Evolutionary conservation across 2,113 vertebrate species (phyloP).

Genomic region (Mionectes macconnelli): DNA sequence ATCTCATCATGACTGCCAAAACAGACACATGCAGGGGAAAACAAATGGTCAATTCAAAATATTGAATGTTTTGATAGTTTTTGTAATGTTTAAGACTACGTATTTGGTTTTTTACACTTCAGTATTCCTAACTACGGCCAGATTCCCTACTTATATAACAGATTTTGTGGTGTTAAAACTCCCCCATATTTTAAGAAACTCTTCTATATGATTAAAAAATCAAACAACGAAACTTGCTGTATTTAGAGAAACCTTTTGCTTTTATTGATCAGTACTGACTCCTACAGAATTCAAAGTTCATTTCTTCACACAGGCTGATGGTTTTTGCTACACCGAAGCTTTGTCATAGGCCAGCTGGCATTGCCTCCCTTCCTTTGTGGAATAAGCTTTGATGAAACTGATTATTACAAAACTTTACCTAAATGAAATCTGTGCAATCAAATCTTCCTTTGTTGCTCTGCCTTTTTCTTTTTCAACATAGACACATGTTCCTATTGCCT

Average conservation of each 20-base stretch:
- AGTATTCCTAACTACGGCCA: conserved; percentile 68
- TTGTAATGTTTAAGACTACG: conserved; percentile 68
- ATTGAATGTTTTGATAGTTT: conserved; percentile 76
- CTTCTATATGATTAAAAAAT: conserved; percentile 61
- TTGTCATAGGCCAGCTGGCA: conserved; percentile 45
- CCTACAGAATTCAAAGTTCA: conserved; percentile 51
- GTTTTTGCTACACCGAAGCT: conserved; percentile 33
- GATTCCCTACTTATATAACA: conserved; percentile 68
- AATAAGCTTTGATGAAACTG: not conserved
- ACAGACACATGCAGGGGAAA: conserved; percentile 44
- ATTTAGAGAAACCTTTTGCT: conserved; percentile 59
- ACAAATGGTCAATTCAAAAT: conserved; percentile 61
- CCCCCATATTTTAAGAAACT: conserved; percentile 60
- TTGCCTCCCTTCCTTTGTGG: conserved; percentile 41
- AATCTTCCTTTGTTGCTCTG: conserved; percentile 19
- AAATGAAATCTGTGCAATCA: conserved; percentile 28
- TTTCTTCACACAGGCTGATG: conserved; percentile 60
- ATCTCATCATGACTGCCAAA: conserved; percentile 71
- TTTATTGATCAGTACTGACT: conserved; percentile 47
- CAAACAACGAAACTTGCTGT: conserved; percentile 46
- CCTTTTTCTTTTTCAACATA: not conserved
- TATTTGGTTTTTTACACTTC: conserved; percentile 61
- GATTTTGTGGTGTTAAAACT: conserved; percentile 54
- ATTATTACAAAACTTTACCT: not conserved
- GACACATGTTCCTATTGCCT: conserved; percentile 16